Evolutionary conservation across 2,797 vertebrate species (phyloP), one percentile per base, ranked within the genome.

Genomic region (Gymnodraco acuticeps): DNA sequence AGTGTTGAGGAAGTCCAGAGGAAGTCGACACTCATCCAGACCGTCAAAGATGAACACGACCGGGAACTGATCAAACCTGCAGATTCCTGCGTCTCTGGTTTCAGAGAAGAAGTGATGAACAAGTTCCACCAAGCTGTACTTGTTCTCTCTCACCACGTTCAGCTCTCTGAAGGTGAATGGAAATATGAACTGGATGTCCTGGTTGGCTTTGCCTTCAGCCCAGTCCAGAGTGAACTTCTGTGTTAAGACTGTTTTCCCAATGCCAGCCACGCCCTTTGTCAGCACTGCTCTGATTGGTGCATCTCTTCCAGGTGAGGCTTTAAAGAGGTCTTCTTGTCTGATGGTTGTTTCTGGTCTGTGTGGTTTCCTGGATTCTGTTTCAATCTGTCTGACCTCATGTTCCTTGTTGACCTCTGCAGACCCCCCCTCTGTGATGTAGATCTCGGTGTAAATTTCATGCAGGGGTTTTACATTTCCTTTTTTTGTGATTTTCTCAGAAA

Each of bases 11-110:
- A 70, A 83, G 43, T 59, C 64, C 23, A 23, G 23, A 23, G 23
- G 23, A 23, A 23, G 23, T 23, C 23, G 23, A 23, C 13, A 75
- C 60, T 82, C 83, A 45, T 86, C 80, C 20, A 86, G 66, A 58
- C 75, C 46, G 2, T 82, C 80, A 52, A 82, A 43, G 51, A 82
- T 77, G 62, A 82, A 70, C 51, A 82, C 1, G 42, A 82, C 64
- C 20, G 0, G 6, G 33, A 85, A 81, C 10, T 73, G 38, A 58
- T 76, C 61, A 15, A 79, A 70, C 23, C 11, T 72, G 74, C 23
- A 23, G 23, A 23, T 23, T 23, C 23, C 23, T 23, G 23, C 23
- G 23, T 23, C 23, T 23, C 23, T 23, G 23, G 23, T 23, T 23
- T 23, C 23, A 23, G 23, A 0, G 23, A 23, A 23, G 23, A 23